Percentiles rank a stretch among this genome's conserved stretches.
phyloP scores from a whole-genome alignment of 1,140 invertebrate species.

The Diachasmimorpha longicaudata region DNA sequence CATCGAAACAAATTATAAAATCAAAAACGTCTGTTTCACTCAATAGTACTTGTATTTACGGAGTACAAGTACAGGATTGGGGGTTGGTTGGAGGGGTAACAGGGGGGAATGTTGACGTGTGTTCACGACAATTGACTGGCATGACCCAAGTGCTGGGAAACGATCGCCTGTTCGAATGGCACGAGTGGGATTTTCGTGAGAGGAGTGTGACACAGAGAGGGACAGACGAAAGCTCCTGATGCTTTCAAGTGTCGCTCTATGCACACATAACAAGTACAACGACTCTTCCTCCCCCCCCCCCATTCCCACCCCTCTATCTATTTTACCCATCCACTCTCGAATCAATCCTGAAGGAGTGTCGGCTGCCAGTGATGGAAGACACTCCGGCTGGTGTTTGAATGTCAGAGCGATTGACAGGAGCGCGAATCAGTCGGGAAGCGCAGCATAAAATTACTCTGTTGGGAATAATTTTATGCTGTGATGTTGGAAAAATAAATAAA shows the following conservation, averaged over 20 bases:
- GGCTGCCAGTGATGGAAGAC: not conserved
- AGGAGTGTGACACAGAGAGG: not conserved
- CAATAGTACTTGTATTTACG: not conserved
- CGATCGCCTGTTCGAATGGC: not conserved
- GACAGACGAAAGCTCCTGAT: not conserved
- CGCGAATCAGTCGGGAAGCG: not conserved
- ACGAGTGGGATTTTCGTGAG: not conserved
- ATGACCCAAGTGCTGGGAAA: not conserved
- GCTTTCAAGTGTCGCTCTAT: not conserved
- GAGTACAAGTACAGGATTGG: not conserved
- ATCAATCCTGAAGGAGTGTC: not conserved
- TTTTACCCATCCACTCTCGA: not conserved
- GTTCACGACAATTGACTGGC: constrained; percentile 1
- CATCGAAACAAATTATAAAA: not conserved
- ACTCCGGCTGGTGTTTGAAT: not conserved
- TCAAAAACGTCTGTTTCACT: not conserved
- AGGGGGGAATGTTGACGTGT: not conserved
- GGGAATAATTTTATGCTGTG: no score
- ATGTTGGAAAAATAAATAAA: no score
- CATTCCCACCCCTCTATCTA: not conserved
- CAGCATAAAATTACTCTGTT: not conserved
- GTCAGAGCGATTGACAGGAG: not conserved
- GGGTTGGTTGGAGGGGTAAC: not conserved
- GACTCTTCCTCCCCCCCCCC: not conserved
- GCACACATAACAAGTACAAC: not conserved